Evolutionary conservation across 2,113 vertebrate species (phyloP).

Genomic region (Myotis davidii): DNA sequence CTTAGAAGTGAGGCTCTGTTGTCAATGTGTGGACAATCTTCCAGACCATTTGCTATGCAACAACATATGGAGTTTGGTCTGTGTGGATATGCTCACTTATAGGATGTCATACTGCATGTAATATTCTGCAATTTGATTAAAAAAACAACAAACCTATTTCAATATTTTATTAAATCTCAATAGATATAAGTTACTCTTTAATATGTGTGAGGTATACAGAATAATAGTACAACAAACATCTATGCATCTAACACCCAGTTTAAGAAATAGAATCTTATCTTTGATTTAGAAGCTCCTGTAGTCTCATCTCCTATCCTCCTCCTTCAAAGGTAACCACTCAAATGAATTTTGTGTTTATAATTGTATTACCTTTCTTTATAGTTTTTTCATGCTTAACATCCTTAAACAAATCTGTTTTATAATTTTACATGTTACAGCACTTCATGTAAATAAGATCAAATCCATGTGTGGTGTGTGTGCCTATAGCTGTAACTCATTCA

Average conservation of each 20-base stretch:
- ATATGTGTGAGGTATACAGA: neutral
- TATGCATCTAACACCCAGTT: neutral
- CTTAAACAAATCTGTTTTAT: neutral
- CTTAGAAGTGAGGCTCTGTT: neutral
- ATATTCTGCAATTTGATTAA: neutral
- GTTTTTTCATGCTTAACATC: neutral
- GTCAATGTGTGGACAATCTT: neutral
- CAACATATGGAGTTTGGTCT: neutral
- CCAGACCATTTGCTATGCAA: neutral
- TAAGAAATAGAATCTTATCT: neutral
- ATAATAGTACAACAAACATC: neutral
- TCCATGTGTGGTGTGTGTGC: neutral
- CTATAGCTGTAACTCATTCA: neutral
- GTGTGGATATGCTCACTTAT: neutral
- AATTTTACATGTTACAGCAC: neutral
- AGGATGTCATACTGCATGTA: neutral
- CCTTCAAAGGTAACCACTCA: neutral
- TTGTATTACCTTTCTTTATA: neutral
- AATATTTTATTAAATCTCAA: neutral
- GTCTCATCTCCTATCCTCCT: neutral
- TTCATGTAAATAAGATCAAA: neutral
- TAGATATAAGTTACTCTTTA: neutral
- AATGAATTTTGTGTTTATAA: neutral
- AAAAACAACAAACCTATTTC: neutral
- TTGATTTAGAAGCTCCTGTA: neutral